phyloP scores from a whole-genome alignment of 2,797 vertebrate species.

The Aplochiton taeniatus region DNA sequence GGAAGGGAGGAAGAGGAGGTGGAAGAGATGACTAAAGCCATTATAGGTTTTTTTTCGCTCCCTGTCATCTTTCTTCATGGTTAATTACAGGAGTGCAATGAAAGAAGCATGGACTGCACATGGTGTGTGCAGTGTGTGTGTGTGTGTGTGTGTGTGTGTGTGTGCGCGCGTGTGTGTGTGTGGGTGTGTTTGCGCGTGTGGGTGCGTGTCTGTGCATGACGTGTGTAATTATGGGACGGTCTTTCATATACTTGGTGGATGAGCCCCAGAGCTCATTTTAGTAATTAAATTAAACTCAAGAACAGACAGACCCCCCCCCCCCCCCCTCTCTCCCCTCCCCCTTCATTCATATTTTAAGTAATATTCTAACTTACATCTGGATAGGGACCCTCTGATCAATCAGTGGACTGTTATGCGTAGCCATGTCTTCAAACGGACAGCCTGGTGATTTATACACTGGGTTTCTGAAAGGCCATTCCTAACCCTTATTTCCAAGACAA shows the following conservation, averaged over 20 bases:
- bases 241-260: slow-evolving; percentile 34
- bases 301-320: background rate
- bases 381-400: too few species aligned
- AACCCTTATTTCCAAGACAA: too few species aligned
- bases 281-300: slow-evolving; percentile 50
- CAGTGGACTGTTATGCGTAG: too few species aligned
- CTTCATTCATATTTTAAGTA: background rate
- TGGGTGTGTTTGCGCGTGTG: slow-evolving; percentile 1
- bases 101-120: slow-evolving; percentile 35
- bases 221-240: slow-evolving; percentile 47
- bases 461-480: too few species aligned
- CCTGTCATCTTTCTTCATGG: slow-evolving; percentile 15
- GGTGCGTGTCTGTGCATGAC: slow-evolving; percentile 1
- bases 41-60: background rate
- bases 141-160: background rate
- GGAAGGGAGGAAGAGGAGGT: background rate
- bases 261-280: slow-evolving; percentile 32
- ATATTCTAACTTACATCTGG: too few species aligned
- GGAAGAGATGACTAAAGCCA: background rate
- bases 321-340: background rate
- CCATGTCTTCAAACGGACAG: too few species aligned
- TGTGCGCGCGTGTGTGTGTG: background rate
- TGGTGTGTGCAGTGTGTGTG: background rate
- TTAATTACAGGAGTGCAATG: slow-evolving; percentile 55
- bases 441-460: too few species aligned